Evolutionary conservation across 2,797 vertebrate species (phyloP), one percentile per base, ranked within the genome.

Genomic region (Enteromius unitaeniatus): DNA sequence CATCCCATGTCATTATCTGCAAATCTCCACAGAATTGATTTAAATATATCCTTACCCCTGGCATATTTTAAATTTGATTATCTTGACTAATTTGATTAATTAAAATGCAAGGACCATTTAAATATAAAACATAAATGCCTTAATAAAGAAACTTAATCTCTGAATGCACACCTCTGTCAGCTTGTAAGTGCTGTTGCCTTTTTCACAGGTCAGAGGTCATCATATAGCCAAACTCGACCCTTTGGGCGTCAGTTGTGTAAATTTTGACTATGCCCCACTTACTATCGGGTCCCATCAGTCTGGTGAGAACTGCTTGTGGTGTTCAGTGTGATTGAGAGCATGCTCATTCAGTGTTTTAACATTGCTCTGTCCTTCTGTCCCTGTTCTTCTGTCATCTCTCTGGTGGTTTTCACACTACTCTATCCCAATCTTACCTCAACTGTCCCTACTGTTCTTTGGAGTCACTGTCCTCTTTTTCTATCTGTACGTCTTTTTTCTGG

Each of bases 201-300:
- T 70, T 88, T 70, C 26, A 15, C 47, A 95, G 93, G 91, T 95
- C 86, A 97, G 96, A 93, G 97, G 98, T 90, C 97, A 99, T 89
- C 97, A 97, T 93, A 94, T 97, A 91, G 97, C 97, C 90, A 97
- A 97, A 93, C 91, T 97, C 91, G 95, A 96, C 93, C 96, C 96
- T 91, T 95, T 97, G 93, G 96, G 95, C 91, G 95, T 96, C 95
- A 96, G 95, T 96, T 96, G 95, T 94, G 97, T 99, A 89, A 96
- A 97, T 97, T 98, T 98, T 94, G 97, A 98, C 83, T 95, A 97
- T 88, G 94, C 96, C 1, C 96, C 96, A 5, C 95, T 97, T 92
- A 92, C 95, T 90, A 92, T 97, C 86, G 93, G 94, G 77, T 96
- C 95, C 93, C 96, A 96, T 90, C 96, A 96, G 79, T 93, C 97